A percentile compares a stretch with the other conserved stretches of the same genome.
phyloP scores from a whole-genome alignment of 2,113 vertebrate genomes.

The Tragelaphus buxtoni region DNA sequence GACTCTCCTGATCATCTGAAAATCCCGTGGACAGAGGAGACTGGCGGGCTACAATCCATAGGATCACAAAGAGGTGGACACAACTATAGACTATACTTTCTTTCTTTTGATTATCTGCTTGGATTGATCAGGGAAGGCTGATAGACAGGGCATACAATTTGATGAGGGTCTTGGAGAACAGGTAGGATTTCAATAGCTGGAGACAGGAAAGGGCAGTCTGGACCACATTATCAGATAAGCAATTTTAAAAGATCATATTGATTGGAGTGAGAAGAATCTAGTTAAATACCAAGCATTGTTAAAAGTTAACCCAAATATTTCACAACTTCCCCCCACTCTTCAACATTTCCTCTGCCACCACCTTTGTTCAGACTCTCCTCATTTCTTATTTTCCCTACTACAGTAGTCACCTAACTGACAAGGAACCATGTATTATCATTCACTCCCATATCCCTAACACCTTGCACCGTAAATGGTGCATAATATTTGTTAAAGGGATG shows the following conservation, averaged over 20 bases:
- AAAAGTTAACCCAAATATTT: conserved; percentile 5
- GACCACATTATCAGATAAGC: background rate
- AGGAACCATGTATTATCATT: background rate
- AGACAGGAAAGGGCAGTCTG: background rate
- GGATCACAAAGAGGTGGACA: background rate
- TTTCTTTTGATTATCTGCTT: background rate
- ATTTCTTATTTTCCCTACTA: background rate
- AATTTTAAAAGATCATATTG: background rate
- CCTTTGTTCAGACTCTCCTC: background rate
- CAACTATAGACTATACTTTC: background rate
- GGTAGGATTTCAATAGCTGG: background rate
- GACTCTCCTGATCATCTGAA: background rate
- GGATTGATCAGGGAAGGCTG: background rate
- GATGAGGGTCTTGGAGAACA: background rate
- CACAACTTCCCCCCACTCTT: background rate
- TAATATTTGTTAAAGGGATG: background rate
- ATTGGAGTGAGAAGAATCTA: background rate
- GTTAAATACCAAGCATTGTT: background rate
- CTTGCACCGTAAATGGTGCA: background rate
- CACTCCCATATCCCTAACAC: background rate
- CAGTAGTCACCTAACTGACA: background rate
- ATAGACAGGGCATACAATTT: background rate
- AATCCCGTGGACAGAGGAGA: background rate
- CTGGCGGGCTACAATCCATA: background rate
- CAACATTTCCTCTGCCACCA: background rate